Percentiles rank a stretch among this genome's conserved stretches.
Evolutionary conservation across 2,113 vertebrate genomes (phyloP).

Genomic region (Tetrao urogallus): DNA sequence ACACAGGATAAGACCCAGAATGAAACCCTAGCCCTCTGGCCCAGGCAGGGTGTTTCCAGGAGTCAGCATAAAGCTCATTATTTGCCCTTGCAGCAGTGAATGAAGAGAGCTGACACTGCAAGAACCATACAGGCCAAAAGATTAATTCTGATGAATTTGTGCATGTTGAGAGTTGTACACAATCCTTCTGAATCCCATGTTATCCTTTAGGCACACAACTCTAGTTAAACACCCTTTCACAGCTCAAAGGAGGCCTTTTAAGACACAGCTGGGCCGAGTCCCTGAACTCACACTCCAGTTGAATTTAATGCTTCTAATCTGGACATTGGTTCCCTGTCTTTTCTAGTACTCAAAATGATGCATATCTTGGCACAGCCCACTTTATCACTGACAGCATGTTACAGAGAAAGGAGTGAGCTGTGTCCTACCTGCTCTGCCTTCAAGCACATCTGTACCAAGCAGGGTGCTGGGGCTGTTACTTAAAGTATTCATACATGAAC

Average conservation of each 20-base stretch:
- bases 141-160: not conserved
- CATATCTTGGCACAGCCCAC: not conserved
- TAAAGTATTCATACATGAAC: accelerated
- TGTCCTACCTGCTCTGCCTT: not conserved
- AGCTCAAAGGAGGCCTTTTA: not conserved
- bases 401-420: not conserved
- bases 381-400: not conserved
- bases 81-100: not conserved
- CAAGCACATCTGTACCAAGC: not conserved
- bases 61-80: not conserved
- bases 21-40: not conserved
- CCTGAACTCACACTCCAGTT: not conserved
- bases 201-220: not conserved
- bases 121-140: accelerated
- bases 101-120: accelerated
- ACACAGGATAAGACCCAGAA: not conserved
- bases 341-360: not conserved
- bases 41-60: not conserved
- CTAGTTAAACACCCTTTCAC: not conserved
- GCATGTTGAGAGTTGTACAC: not conserved
- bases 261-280: not conserved
- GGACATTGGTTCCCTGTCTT: not conserved
- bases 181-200: not conserved
- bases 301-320: not conserved
- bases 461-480: accelerated